Evolutionary conservation across 2,888 invertebrate species (phyloP).

Genomic region (Seira musarum): DNA sequence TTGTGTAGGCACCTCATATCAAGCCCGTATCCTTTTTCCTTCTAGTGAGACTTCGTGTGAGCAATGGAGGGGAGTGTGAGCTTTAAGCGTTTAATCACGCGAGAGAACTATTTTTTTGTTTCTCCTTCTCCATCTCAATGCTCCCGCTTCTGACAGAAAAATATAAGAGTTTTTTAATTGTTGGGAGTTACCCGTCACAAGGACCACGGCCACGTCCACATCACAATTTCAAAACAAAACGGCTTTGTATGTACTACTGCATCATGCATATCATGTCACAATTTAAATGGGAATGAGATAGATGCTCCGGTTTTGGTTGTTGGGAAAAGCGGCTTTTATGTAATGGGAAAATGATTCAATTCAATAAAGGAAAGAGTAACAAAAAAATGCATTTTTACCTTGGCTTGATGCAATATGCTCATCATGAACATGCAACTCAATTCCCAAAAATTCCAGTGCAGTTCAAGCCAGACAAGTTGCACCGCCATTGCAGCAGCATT

Average conservation of each 20-base stretch:
- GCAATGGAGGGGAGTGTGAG: background rate
- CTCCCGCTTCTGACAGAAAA: conserved; percentile 61
- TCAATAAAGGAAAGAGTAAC: background rate
- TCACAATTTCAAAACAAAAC: conserved; percentile 40
- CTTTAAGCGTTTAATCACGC: conserved; percentile 48
- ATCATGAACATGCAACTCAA: conserved; percentile 27
- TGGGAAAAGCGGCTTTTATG: too few relatives aligned
- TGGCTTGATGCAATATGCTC: conserved; percentile 4
- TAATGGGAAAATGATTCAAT: background rate
- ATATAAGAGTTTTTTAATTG: conserved; percentile 66
- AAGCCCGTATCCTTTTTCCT: background rate
- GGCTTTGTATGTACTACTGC: too few relatives aligned
- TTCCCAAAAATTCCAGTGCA: too few relatives aligned
- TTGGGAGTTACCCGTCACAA: conserved; percentile 67
- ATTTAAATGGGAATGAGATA: background rate
- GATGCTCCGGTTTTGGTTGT: too few relatives aligned
- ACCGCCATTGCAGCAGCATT: background rate
- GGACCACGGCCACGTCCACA: conserved; percentile 1
- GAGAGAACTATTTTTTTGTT: conserved; percentile 30
- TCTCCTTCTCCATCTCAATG: conserved; percentile 30
- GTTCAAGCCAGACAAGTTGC: too few relatives aligned
- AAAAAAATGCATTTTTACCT: background rate
- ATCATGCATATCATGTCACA: background rate
- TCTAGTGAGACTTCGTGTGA: background rate
- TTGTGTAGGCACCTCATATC: background rate